phyloP scores from a whole-genome alignment of 1,140 invertebrate genomes.

The Nephotettix cincticeps region DNA sequence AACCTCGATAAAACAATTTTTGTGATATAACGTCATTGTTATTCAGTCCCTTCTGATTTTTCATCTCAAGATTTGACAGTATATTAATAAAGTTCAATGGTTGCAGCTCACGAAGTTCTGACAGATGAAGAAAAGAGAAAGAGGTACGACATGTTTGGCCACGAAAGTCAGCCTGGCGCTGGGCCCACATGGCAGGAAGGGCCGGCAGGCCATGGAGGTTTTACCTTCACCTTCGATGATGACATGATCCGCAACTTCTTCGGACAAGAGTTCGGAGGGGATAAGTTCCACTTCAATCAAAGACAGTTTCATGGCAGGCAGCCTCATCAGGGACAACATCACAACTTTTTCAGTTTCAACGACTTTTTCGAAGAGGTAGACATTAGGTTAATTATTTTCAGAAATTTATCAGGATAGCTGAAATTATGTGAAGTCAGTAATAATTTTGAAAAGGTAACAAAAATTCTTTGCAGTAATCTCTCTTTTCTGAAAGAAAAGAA shows the following conservation, averaged over 20 bases:
- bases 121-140: conserved; percentile 92
- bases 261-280: background rate
- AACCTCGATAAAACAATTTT: no score
- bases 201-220: background rate
- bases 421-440: no score
- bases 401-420: no score
- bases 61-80: no score
- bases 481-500: no score
- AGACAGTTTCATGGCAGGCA: background rate
- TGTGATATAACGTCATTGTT: no score
- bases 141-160: conserved; percentile 72
- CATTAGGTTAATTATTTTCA: no score
- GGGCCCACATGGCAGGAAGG: background rate
- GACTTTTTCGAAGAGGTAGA: conserved; percentile 17
- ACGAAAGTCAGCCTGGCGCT: background rate
- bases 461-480: no score
- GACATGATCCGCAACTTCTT: conserved; percentile 24
- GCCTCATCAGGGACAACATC: background rate
- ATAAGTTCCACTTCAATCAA: background rate
- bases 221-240: conserved; percentile 21
- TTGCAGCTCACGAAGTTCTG: conserved; percentile 89
- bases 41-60: no score
- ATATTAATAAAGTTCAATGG: no score
- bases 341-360: conserved; percentile 20
- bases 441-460: no score